Evolutionary conservation across 1,140 invertebrate species (phyloP), one percentile per base, ranked within the genome.

Genomic region (Heliconius hewitsoni): DNA sequence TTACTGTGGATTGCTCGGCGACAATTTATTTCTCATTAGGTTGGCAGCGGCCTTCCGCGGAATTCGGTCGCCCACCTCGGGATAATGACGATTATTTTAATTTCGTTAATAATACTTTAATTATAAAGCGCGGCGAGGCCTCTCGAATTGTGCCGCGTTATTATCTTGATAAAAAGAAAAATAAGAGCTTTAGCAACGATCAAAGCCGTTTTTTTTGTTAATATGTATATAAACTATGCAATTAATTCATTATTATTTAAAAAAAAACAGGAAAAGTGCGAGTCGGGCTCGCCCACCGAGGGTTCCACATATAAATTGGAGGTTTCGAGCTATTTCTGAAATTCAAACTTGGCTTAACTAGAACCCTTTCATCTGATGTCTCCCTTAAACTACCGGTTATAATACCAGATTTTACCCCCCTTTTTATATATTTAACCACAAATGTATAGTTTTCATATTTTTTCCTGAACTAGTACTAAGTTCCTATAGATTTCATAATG

Each of bases 1-100:
- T 93, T 93, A 90, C 89, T 87, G 74, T 82, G 83, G 84, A 85
- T 86, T 86, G 86, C 86, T 87, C 87, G 87, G 81, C 86, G 92
- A 93, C 92, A 93, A 93, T 93, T 93, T 93, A 93, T 93, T 93
- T 93, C 90, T 87, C 92, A 93, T 93, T 93, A 93, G 84, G 79
- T 79, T 76, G 79, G 78, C 79, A 77, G 82, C 71, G 81, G 87
- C 90, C 90, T 92, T 91, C 91, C 84, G 86, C 84, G 85, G 87
- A 87, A 91, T 91, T 91, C 87, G 91, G 87, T 89, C 89, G 86
- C 87, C 86, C 85, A 90, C 91, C 87, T 91, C 89, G 77, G 6
- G 81, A 81, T 86, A 88, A 89, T 91, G 85, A 86, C 87, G 86
- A 93, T 92, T 89, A 92, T 91, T 93, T 92, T 92, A 93, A 93